Evolutionary conservation across 2,888 invertebrate genomes (phyloP).

Genomic region (Cynaeus angustus): DNA sequence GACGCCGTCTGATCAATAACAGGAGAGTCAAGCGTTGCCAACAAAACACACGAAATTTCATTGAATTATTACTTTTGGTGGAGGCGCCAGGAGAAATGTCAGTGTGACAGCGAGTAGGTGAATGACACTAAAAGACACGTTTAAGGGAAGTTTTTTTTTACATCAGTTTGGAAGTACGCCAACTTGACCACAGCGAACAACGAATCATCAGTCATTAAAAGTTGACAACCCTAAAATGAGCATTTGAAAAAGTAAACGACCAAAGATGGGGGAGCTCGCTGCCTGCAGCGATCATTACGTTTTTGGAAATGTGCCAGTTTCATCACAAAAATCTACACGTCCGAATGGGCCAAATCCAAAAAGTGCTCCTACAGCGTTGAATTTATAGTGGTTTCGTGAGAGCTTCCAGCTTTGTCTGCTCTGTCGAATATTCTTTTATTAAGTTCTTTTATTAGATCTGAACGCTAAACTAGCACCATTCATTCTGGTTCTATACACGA

Average conservation of each 20-base stretch:
- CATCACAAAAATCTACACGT: background rate
- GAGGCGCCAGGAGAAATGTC: conserved; percentile 31
- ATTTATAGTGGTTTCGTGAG: background rate
- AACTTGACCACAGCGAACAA: background rate
- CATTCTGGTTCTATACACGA: too few relatives aligned
- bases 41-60: conserved; percentile 40
- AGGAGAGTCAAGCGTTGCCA: conserved; percentile 56
- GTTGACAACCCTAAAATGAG: background rate
- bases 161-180: background rate
- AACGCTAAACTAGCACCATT: too few relatives aligned
- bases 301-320: conserved; percentile 2
- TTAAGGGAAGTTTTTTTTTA: background rate
- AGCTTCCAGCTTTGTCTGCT: background rate
- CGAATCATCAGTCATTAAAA: background rate
- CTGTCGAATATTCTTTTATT: background rate
- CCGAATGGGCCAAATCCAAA: background rate
- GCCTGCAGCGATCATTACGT: background rate
- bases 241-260: conserved; percentile 1
- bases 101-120: background rate
- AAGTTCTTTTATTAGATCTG: background rate
- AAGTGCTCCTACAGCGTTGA: conserved; percentile 1
- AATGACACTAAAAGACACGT: background rate
- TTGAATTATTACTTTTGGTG: conserved; percentile 46
- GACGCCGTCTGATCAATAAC: conserved; percentile 68
- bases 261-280: background rate